Evolutionary conservation across 2,113 vertebrate genomes (phyloP).

Genomic region (Ceyx margarethae): DNA sequence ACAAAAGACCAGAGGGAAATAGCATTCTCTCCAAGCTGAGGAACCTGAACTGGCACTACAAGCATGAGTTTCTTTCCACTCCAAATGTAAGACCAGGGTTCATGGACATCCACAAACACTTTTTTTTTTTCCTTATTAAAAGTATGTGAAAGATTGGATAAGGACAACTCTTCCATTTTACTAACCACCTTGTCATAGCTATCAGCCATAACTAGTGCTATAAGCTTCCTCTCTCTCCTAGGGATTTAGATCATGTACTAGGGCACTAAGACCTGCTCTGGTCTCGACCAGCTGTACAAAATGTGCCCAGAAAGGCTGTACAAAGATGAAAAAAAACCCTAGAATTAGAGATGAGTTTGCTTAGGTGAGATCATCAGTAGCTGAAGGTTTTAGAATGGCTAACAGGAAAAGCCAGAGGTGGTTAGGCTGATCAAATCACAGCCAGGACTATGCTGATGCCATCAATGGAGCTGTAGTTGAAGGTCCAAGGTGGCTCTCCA

Average conservation of each 20-base stretch:
- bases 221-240: not conserved
- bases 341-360: not conserved
- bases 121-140: not conserved
- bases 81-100: not conserved
- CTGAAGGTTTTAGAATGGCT: not conserved
- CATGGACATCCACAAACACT: not conserved
- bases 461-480: not conserved
- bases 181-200: not conserved
- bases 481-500: rapidly evolving
- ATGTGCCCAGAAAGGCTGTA: not conserved
- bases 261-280: not conserved
- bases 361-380: not conserved
- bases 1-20: not conserved
- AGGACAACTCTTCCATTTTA: not conserved
- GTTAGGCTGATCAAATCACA: not conserved
- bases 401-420: not conserved
- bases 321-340: not conserved
- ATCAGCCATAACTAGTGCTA: not conserved
- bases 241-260: not conserved
- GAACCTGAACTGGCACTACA: not conserved
- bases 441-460: not conserved
- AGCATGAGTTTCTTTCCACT: not conserved
- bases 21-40: not conserved
- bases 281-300: not conserved
- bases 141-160: not conserved